phyloP scores from a whole-genome alignment of 2,888 invertebrate species.

The Sinodicranocentrus sp. region DNA sequence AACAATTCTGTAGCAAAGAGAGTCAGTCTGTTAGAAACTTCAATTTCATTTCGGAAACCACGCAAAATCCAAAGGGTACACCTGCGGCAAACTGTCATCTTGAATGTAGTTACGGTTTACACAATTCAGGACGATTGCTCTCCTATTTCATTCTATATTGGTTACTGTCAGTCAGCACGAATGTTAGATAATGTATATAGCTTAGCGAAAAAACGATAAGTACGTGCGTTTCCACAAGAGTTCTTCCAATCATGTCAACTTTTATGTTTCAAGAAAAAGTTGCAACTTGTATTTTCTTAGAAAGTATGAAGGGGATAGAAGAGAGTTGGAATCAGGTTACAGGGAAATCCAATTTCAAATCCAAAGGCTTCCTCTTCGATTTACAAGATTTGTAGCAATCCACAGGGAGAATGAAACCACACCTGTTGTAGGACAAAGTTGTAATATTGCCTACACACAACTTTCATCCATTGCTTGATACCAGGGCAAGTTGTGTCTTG shows the following conservation, averaged over 20 bases:
- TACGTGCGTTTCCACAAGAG: no score
- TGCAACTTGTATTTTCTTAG: no score
- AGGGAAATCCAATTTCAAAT: constrained; percentile 42
- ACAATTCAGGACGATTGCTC: neutral
- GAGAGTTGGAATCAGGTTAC: neutral
- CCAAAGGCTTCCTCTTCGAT: constrained; percentile 21
- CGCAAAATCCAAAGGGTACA: constrained; percentile 15
- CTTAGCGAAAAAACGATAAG: no score
- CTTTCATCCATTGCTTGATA: neutral
- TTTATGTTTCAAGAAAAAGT: no score
- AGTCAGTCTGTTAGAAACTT: constrained; percentile 1
- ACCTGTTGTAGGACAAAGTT: constrained; percentile 40
- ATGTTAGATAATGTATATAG: no score
- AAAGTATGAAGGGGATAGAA: no score
- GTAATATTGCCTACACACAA: neutral
- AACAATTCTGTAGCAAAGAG: neutral
- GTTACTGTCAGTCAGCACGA: no score
- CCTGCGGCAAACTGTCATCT: constrained; percentile 26
- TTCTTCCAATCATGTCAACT: no score
- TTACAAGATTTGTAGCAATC: constrained; percentile 39
- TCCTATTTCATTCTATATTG: no score
- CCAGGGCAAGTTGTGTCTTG: neutral
- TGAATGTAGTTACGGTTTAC: neutral
- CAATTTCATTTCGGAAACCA: constrained; percentile 2
- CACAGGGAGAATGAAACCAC: constrained; percentile 30